Conservation (phyloP, 2,888 invertebrate species). For the Adineta ricciae region DNA sequence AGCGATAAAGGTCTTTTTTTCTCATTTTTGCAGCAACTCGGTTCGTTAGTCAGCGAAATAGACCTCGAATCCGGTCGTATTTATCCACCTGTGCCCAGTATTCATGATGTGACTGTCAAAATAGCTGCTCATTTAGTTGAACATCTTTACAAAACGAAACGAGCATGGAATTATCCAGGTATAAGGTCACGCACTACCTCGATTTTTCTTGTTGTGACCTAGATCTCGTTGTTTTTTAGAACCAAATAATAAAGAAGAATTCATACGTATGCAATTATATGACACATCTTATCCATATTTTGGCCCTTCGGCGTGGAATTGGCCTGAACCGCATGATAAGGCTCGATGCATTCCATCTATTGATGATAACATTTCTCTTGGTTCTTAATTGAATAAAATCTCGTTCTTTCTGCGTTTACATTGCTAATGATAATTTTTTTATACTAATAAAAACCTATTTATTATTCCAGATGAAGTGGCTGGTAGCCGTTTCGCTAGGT, state of each 20-base stretch:
- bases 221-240: conserved; percentile 39
- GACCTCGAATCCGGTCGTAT: conserved; percentile 74
- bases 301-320: conserved; percentile 25
- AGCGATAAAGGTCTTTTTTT: neutral
- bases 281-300: conserved; percentile 38
- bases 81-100: conserved; percentile 75
- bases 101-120: conserved; percentile 72
- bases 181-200: too few relatives aligned
- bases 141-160: conserved; percentile 61
- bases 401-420: neutral
- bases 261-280: conserved; percentile 51
- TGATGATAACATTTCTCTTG: neutral
- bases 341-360: neutral
- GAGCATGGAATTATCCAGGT: conserved; percentile 52
- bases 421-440: neutral
- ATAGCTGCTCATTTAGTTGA: conserved; percentile 73
- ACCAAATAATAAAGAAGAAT: conserved; percentile 54
- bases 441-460: neutral
- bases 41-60: conserved; percentile 67
- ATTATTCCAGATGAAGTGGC: neutral
- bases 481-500: neutral
- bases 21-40: conserved; percentile 51
- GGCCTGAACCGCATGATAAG: neutral
- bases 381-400: neutral
- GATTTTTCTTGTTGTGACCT: too few relatives aligned